Conservation (phyloP, 2,888 invertebrate genomes). For the Heliconius aoede region DNA sequence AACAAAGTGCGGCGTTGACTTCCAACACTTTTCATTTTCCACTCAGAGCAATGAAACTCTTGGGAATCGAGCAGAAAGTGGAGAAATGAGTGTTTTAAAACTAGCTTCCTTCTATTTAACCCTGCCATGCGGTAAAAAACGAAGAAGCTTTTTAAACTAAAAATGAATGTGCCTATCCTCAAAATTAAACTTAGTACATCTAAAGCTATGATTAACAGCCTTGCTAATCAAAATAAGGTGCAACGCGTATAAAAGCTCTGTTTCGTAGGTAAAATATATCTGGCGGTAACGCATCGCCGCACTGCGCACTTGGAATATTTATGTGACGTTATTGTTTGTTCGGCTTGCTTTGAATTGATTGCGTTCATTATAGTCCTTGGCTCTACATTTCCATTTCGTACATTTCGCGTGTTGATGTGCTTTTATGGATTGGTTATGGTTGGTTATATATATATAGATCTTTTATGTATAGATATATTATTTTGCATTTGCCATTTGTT, state of each 20-base stretch:
- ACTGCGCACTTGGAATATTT: conserved; percentile 47
- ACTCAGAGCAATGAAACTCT: background rate
- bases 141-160: no score
- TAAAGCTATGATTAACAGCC: background rate
- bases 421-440: no score
- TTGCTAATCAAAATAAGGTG: background rate
- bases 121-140: no score
- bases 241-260: background rate
- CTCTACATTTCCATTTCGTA: conserved; percentile 25
- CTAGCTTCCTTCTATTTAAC: no score
- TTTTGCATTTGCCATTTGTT: no score
- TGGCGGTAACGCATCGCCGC: conserved; percentile 40
- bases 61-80: background rate
- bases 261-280: conserved; percentile 24
- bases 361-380: conserved; percentile 42
- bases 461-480: background rate
- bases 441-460: background rate
- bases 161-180: no score
- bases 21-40: background rate
- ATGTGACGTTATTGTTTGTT: conserved; percentile 42
- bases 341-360: conserved; percentile 45
- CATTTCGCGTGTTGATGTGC: conserved; percentile 14
- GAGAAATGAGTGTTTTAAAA: background rate
- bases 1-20: background rate
- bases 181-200: no score